Evolutionary conservation across 2,888 invertebrate genomes (phyloP), one percentile per base, ranked within the genome.

Genomic region (Acronicta alni): DNA sequence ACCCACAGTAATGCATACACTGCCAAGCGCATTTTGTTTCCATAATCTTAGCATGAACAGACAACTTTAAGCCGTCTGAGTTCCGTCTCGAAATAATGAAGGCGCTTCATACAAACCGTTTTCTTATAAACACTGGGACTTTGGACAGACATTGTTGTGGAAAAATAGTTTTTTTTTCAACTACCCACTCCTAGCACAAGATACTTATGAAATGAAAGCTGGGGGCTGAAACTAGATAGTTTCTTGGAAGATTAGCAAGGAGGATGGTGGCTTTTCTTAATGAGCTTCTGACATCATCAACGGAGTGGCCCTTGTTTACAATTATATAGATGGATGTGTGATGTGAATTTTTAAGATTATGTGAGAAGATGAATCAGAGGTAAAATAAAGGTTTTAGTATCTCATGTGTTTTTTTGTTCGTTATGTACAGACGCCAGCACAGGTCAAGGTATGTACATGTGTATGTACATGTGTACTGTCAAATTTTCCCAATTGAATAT

Each of bases 11-110:
- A 17, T 16, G 41, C 49, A 18, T 35, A 6, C 9, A 32, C 10
- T 12, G 39, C 15, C 17, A 55, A 23, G 10, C 15, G 30, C 30
- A 10, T 12, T 12, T 30, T 15, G 10, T 12, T 8, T n/a, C 15
- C 15, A n/a, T 17, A 18, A 69, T 65, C 69, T 32, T 18, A 26
- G 62, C 48, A 39, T 81, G 81, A 82, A 84, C 61, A 72, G 82
- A 32, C 15, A 46, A 57, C 79, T 59, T 82, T 84, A 81, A 82
- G 77, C 78, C 80, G 73, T 80, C 80, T 74, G 77, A 77, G 81
- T 85, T 83, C 83, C 83, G 78, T 80, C 80, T 84, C 66, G 71
- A 82, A 89, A 89, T 89, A 89, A 90, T 88, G 88, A 89, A 87
- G 86, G 81, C 82, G 79, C 76, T 74, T 69, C 81, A 81, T 83